Base-by-base conservation (phyloP, 1,140 invertebrate genomes). In the Drosophila biarmipes region DNA sequence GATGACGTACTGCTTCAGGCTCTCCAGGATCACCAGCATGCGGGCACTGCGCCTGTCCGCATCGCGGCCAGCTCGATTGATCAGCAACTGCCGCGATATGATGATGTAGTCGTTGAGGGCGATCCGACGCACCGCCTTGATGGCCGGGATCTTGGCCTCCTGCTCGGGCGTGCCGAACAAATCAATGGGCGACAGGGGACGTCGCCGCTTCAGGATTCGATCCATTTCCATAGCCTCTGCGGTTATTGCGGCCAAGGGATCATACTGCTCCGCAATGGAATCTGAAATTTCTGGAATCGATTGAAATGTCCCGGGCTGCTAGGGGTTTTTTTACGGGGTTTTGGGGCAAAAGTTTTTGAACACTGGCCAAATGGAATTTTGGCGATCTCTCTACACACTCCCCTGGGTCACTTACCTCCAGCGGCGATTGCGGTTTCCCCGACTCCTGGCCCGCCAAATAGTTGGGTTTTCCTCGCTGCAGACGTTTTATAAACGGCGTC, bases 131-230 rank as follows among this genome's bases (percentile, higher is more conserved):
- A 51, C 29, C 0, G 45, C 45, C 8, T 40, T 15, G 0, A 8
- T 6, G n/a, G 8, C 6, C 1, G 8, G 29, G 0, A 2, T 7
- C 0, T 1, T 10, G 8, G 2, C 2, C 6, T 31, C 24, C 5
- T 24, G 3, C 2, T 1, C 21, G 4, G 21, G 21, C 8, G 29
- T 31, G 7, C 29, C 8, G 7, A 24, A 24, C 8, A 31, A 10
- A 8, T 31, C 7, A 8, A 31, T 8, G 2, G 29, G 29, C 7
- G 29, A 31, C 0, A 31, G 29, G 29, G 29, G 7, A 0, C 7
- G 29, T 31, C 7, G 6, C 8, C 29, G 29, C 0, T 31, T 31
- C 29, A 31, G 29, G 29, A 31, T 8, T 31, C 29, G 29, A 0
- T 31, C 29, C 29, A 31, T 31, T 29, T 29, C 8, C 6, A 6